Evolutionary conservation across 2,888 invertebrate genomes (phyloP).

Genomic region (Napeogenes sylphis): DNA sequence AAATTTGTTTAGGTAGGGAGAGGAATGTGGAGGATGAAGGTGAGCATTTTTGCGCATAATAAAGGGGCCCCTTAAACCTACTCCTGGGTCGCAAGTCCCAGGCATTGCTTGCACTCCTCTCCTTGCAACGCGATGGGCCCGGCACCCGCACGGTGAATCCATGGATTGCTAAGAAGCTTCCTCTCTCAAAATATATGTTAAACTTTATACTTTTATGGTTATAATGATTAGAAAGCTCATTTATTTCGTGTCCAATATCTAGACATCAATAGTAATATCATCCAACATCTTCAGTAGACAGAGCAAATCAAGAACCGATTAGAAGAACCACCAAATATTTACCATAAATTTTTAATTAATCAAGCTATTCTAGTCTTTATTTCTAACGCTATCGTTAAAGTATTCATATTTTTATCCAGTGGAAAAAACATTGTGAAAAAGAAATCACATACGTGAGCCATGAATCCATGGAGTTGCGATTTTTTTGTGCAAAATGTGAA

Average conservation of each 20-base stretch:
- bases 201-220: too few species aligned
- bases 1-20: too few species aligned
- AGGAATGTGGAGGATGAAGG: too few species aligned
- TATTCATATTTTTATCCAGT: background rate
- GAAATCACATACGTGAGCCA: conserved; percentile 37
- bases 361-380: conserved; percentile 14
- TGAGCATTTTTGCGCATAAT: too few species aligned
- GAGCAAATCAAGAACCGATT: conserved; percentile 20
- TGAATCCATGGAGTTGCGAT: conserved; percentile 31
- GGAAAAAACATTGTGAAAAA: conserved; percentile 23
- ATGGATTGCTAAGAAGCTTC: too few species aligned
- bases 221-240: too few species aligned
- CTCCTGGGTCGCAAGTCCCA: too few species aligned
- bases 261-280: background rate
- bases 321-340: conserved; percentile 8
- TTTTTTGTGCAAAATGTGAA: conserved; percentile 35
- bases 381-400: background rate
- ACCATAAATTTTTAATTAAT: background rate
- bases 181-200: too few species aligned
- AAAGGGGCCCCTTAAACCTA: too few species aligned
- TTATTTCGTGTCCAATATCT: background rate
- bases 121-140: too few species aligned
- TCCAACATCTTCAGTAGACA: conserved; percentile 24
- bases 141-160: too few species aligned
- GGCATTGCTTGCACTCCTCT: too few species aligned